Conservation (phyloP, 2,888 invertebrate species). For the Zelleria hepariella region DNA sequence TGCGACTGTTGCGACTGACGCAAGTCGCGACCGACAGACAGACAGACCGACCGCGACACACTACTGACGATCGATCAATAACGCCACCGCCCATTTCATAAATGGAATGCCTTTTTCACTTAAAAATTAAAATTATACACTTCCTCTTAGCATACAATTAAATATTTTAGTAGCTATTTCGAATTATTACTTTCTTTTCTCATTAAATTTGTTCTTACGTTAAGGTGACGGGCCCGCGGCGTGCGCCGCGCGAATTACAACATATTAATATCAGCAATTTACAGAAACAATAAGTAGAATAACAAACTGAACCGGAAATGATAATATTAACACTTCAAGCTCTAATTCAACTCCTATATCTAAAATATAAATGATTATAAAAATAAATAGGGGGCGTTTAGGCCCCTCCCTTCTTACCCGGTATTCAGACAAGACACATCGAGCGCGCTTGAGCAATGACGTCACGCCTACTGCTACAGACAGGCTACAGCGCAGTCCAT, state of each 20-base stretch:
- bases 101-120: slow-evolving; percentile 69
- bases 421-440: slow-evolving; percentile 22
- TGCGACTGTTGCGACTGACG: too few species aligned
- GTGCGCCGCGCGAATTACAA: not conserved
- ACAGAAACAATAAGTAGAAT: slow-evolving; percentile 19
- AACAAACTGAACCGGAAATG: slow-evolving; percentile 27
- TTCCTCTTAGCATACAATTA: slow-evolving; percentile 52
- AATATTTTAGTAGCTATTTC: slow-evolving; percentile 34
- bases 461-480: slow-evolving; percentile 26
- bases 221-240: slow-evolving; percentile 8
- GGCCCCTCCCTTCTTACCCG: slow-evolving; percentile 41
- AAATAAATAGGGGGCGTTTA: slow-evolving; percentile 60
- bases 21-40: too few species aligned
- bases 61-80: not conserved
- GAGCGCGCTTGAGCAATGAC: slow-evolving; percentile 37
- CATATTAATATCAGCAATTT: slow-evolving; percentile 25
- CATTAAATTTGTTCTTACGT: slow-evolving; percentile 33
- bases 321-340: slow-evolving; percentile 44
- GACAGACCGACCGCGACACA: too few species aligned
- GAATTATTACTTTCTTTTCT: slow-evolving; percentile 19
- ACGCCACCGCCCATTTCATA: slow-evolving; percentile 53
- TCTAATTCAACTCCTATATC: slow-evolving; percentile 48
- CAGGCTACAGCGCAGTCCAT: slow-evolving; percentile 23
- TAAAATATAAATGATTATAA: slow-evolving; percentile 69
- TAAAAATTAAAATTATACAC: slow-evolving; percentile 55